phyloP scores from a whole-genome alignment of 2,888 invertebrate species.

The Chaetogeoica ovagalla region DNA sequence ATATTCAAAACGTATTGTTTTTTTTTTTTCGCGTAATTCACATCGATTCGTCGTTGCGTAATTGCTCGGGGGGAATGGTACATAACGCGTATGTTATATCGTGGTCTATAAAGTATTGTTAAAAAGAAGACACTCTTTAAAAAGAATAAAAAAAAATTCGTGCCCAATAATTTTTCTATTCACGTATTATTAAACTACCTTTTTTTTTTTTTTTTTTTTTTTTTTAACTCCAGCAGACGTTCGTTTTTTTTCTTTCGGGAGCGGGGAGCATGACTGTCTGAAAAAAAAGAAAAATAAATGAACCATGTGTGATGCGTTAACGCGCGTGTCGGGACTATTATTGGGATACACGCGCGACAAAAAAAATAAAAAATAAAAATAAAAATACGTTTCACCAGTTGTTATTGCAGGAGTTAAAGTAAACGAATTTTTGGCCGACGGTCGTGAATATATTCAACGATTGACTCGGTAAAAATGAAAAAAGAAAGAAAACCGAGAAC shows the following conservation, averaged over 20 bases:
- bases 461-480: background rate
- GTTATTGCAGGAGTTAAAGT: conserved; percentile 5
- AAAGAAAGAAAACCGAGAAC: no score
- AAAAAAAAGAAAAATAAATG: conserved; percentile 27
- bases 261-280: background rate
- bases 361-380: background rate
- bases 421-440: conserved; percentile 11
- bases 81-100: background rate
- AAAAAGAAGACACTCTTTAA: background rate
- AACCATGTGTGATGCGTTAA: background rate
- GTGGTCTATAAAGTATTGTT: background rate
- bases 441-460: background rate
- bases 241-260: conserved; percentile 2
- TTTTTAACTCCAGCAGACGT: background rate
- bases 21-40: no score
- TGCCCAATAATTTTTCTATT: background rate
- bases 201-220: background rate
- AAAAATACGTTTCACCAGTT: conserved; percentile 16
- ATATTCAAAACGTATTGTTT: no score
- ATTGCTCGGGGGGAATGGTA: background rate
- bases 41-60: no score
- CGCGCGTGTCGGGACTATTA: background rate
- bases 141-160: background rate
- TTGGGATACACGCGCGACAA: conserved; percentile 1
- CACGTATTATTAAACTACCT: background rate